phyloP scores from a whole-genome alignment of 2,888 invertebrate genomes.

The Coecobrya sp. region DNA sequence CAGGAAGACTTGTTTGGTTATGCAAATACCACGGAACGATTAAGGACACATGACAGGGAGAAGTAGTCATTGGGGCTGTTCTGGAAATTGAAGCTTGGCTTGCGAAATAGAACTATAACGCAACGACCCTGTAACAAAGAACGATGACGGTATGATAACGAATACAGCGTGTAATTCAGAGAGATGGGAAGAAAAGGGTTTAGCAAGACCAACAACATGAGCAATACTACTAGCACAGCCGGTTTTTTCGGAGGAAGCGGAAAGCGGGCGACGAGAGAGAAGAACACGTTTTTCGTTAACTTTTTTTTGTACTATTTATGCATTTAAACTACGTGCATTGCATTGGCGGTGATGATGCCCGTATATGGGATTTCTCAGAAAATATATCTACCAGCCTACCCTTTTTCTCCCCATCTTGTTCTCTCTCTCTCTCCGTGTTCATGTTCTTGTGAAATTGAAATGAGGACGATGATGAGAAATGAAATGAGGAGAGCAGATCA shows the following conservation, averaged over 20 bases:
- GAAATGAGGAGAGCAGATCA: background rate
- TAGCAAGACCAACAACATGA: too few species aligned
- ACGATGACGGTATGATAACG: too few species aligned
- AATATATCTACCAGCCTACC: background rate
- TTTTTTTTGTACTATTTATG: background rate
- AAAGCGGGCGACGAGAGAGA: background rate
- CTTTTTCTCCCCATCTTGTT: background rate
- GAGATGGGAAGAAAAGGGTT: too few species aligned
- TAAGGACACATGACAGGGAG: too few species aligned
- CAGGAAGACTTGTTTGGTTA: too few species aligned
- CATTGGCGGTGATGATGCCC: background rate
- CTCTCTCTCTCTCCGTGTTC: background rate
- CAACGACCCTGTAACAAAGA: too few species aligned
- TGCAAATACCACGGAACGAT: too few species aligned
- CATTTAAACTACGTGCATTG: background rate
- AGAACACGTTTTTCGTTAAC: background rate
- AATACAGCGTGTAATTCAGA: too few species aligned
- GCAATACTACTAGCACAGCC: background rate
- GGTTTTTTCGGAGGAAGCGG: slow-evolving; percentile 1
- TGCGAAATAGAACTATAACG: too few species aligned
- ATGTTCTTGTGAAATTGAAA: background rate
- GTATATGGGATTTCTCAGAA: background rate
- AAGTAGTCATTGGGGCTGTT: too few species aligned
- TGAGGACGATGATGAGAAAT: background rate
- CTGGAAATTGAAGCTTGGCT: too few species aligned